These are phyloP conservation scores for Proisotoma minuta DNA, from an alignment of 2,888 invertebrate species.

Conservation along the genomic window DNA sequence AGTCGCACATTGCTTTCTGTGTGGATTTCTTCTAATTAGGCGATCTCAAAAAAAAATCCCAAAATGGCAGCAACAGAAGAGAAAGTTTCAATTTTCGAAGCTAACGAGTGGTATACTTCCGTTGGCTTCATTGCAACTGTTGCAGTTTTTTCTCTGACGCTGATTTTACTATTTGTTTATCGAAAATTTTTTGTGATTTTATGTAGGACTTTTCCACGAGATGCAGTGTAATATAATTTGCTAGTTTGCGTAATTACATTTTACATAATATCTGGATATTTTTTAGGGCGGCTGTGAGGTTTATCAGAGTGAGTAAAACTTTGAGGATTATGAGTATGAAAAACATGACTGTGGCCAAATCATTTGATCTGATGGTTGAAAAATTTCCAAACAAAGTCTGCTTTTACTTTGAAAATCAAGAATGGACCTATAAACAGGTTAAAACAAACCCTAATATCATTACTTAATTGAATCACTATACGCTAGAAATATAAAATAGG, in stretches of 20 bases:
- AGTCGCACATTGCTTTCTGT: too few relatives aligned
- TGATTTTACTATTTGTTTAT: conserved; percentile 18
- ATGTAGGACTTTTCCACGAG: conserved; percentile 28
- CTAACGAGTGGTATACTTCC: conserved; percentile 2
- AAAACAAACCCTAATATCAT: too few relatives aligned
- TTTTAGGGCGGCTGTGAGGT: background rate
- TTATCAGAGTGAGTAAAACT: conserved; percentile 4
- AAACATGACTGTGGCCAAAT: conserved; percentile 63
- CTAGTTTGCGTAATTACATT: background rate
- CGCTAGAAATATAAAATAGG: conserved; percentile 54
- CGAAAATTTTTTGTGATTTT: conserved; percentile 25
- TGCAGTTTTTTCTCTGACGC: conserved; percentile 12
- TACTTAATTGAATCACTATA: background rate
- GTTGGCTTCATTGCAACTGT: background rate
- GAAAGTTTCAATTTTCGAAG: background rate
- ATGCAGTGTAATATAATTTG: conserved; percentile 25
- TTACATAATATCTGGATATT: background rate
- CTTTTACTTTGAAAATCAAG: conserved; percentile 73
- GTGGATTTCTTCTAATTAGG: too few relatives aligned
- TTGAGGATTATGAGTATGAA: background rate
- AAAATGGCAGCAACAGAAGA: background rate
- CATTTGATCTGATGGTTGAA: conserved; percentile 69
- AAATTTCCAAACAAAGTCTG: conserved; percentile 78
- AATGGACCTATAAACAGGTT: conserved; percentile 81
- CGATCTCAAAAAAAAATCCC: too few relatives aligned